A percentile compares a stretch with the other conserved stretches of the same genome.
Evolutionary conservation across 2,888 invertebrate species (phyloP).

Genomic region (Ferdinandea cuprea): DNA sequence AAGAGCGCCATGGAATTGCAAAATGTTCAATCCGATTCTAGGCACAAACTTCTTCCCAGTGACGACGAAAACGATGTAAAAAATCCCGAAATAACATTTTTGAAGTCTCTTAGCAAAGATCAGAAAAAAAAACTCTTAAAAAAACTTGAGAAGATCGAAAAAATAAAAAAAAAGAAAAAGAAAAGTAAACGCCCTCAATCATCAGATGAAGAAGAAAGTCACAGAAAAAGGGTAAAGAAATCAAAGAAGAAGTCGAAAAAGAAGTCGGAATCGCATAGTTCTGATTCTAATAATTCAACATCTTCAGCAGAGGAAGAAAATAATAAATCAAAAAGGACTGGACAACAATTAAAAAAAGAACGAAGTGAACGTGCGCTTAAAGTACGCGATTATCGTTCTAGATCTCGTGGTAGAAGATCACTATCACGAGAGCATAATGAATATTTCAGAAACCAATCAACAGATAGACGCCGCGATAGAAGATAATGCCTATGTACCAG

Average conservation of each 20-base stretch:
- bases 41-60: conserved; percentile 86
- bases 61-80: conserved; percentile 82
- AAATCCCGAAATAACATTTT: conserved; percentile 90
- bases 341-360: conserved; percentile 25
- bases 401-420: conserved; percentile 42
- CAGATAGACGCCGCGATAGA: conserved; percentile 36
- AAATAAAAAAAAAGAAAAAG: conserved; percentile 79
- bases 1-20: conserved; percentile 87
- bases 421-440: conserved; percentile 29
- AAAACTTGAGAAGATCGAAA: conserved; percentile 88
- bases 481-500: conserved; percentile 20
- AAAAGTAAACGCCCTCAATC: conserved; percentile 76
- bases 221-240: conserved; percentile 75
- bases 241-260: conserved; percentile 58
- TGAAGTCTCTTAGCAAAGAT: conserved; percentile 92
- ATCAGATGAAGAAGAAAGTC: conserved; percentile 7
- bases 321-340: conserved; percentile 10
- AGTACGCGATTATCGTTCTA: conserved; percentile 9
- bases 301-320: conserved; percentile 65
- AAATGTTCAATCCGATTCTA: conserved; percentile 84
- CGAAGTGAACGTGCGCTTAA: conserved; percentile 24
- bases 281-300: conserved; percentile 68
- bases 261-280: conserved; percentile 37
- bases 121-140: conserved; percentile 96
- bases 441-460: neutral